phyloP scores from a whole-genome alignment of 2,888 invertebrate species.

The Tethea ocularis region DNA sequence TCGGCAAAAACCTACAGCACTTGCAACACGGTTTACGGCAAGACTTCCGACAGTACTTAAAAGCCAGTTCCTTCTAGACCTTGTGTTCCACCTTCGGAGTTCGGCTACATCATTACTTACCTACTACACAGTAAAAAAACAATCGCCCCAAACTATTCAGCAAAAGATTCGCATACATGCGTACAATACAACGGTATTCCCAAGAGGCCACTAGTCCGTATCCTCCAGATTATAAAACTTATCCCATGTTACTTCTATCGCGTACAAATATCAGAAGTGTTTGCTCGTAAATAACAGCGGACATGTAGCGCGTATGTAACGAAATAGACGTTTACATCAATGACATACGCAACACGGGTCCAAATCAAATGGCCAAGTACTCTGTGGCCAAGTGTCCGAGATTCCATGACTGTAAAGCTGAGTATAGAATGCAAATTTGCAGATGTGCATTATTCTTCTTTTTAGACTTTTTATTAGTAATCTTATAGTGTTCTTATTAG shows the following conservation, averaged over 20 bases:
- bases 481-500: no score
- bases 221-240: slow-evolving; percentile 3
- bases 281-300: slow-evolving; percentile 11
- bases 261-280: slow-evolving; percentile 8
- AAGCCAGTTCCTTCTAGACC: no score
- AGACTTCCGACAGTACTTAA: no score
- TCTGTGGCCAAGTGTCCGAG: slow-evolving; percentile 8
- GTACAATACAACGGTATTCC: background rate
- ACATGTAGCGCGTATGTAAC: slow-evolving; percentile 21
- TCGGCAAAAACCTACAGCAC: no score
- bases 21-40: no score
- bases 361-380: slow-evolving; percentile 11
- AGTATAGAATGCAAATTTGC: slow-evolving; percentile 16
- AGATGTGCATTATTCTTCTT: background rate
- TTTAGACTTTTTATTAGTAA: background rate
- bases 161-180: background rate
- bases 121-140: no score
- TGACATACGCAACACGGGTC: slow-evolving; percentile 44
- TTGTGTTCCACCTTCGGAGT: no score
- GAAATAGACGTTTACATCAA: slow-evolving; percentile 49
- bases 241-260: slow-evolving; percentile 7
- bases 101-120: no score
- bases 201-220: background rate
- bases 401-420: slow-evolving; percentile 6
- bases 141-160: background rate